Percentiles rank a stretch among this genome's conserved stretches.
Conservation (phyloP, 2,113 vertebrate species). For the Tautogolabrus adspersus region DNA sequence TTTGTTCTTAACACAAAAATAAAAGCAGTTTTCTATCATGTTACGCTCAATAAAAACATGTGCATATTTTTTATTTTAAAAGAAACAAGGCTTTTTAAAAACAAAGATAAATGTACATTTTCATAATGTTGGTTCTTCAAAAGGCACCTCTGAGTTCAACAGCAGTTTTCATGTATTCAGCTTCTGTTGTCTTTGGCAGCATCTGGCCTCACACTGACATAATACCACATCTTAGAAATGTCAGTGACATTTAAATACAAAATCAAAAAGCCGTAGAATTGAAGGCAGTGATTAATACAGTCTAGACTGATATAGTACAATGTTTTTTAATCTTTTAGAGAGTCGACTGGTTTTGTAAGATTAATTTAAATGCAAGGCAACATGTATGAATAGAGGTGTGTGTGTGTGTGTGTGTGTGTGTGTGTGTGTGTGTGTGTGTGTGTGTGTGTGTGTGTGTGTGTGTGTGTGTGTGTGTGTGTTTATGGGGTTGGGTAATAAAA, state of each 20-base stretch:
- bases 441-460: no score
- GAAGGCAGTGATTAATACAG: slow-evolving; percentile 10
- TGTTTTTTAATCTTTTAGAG: slow-evolving; percentile 25
- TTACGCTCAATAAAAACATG: slow-evolving; percentile 1
- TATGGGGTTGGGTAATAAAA: neutral
- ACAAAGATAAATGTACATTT: neutral
- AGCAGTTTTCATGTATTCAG: slow-evolving; percentile 30
- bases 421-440: no score
- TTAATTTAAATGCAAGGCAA: slow-evolving; percentile 11
- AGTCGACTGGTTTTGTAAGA: slow-evolving; percentile 31
- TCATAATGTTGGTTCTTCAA: neutral
- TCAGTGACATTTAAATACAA: slow-evolving; percentile 23
- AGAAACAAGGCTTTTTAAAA: neutral
- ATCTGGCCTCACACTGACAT: slow-evolving; percentile 25
- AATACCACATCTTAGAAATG: neutral
- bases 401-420: no score
- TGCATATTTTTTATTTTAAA: neutral
- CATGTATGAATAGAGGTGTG: slow-evolving; percentile 17
- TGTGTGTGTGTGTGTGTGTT: no score
- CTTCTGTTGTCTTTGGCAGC: slow-evolving; percentile 47
- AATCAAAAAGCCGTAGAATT: slow-evolving; percentile 12
- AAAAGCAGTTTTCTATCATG: neutral
- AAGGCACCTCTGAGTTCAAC: slow-evolving; percentile 4
- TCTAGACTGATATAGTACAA: neutral
- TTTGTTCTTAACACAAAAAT: no score